Base-by-base conservation (phyloP, 1,140 invertebrate genomes). In the Maniola jurtina region DNA sequence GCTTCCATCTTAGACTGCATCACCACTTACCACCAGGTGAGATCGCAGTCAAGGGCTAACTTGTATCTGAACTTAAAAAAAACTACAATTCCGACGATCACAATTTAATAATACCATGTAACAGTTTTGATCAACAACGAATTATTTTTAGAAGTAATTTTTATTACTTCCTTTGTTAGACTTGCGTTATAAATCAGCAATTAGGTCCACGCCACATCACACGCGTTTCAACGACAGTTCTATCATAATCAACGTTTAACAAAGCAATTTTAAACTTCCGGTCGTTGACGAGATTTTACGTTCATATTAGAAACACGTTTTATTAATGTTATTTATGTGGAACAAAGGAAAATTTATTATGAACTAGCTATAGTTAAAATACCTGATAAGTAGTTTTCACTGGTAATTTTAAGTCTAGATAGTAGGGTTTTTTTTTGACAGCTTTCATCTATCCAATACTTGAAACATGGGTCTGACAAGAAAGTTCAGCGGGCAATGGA, bases 221-320 rank as follows among this genome's bases (percentile, higher is more conserved):
- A 50, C 14, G 15, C 14, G 11, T 50, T 50, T 47, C 45, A 1
- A 50, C 48, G 48, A 50, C 14, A 50, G 14, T 50, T 50, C 16
- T 50, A 25, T 50, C 48, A 50, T 50, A 50, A 16, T 50, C 48
- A 50, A 50, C 14, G 48, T 25, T 50, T 50, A 50, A 50, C 48
- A 50, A 50, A 50, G 48, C 48, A 50, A 50, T 50, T 50, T 50
- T 50, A 50, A 14, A 50, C 48, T 16, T 50, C 48, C 48, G 48
- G 48, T 16, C 14, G 15, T 50, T 50, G 14, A 16, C 48, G 48
- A 14, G 48, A 50, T 16, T 50, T 50, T 50, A 50, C 48, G 14
- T 50, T 50, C 48, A 50, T 50, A 50, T 50, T 50, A 50, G 48
- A 50, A 50, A 50, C 48, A 50, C 48, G 48, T 50, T 50, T 5